A percentile compares a stretch with the other conserved stretches of the same genome.
These are phyloP conservation scores for Macropus fuliginosus DNA, from an alignment of 2,797 vertebrate species.

Conservation along the genomic window DNA sequence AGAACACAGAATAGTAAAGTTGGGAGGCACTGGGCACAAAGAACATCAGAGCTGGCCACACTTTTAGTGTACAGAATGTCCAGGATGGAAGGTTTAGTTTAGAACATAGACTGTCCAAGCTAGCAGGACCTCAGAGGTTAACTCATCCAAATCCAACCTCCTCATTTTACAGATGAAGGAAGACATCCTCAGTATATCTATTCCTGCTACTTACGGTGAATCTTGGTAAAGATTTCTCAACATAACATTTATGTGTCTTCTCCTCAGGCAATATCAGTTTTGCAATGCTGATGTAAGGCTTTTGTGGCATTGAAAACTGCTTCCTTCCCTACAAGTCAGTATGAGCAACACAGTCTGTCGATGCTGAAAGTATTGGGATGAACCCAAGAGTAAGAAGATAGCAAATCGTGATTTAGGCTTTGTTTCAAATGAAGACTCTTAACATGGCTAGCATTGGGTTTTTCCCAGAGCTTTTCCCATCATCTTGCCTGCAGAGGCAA, in stretches of 20 bases:
- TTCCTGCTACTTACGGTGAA: rapidly evolving
- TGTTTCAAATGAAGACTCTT: background rate
- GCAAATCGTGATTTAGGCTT: background rate
- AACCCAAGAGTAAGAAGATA: background rate
- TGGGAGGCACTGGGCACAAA: background rate
- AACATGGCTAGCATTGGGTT: background rate
- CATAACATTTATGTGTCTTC: background rate
- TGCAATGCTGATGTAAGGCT: background rate
- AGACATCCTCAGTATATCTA: background rate
- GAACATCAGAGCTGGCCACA: background rate
- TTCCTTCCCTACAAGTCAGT: background rate
- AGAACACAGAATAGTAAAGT: background rate
- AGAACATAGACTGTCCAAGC: background rate
- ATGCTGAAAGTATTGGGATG: background rate
- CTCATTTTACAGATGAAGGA: background rate
- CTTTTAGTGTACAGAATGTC: background rate
- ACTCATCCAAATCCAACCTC: background rate
- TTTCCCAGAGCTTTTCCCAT: background rate
- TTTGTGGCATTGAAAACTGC: rapidly evolving
- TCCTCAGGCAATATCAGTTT: background rate
- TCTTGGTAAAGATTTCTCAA: background rate
- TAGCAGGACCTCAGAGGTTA: background rate
- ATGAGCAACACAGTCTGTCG: background rate
- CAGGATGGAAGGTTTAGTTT: background rate
- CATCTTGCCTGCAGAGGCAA: background rate